Base-by-base conservation (phyloP, 1,140 invertebrate species). In the Apolygus lucorum region DNA sequence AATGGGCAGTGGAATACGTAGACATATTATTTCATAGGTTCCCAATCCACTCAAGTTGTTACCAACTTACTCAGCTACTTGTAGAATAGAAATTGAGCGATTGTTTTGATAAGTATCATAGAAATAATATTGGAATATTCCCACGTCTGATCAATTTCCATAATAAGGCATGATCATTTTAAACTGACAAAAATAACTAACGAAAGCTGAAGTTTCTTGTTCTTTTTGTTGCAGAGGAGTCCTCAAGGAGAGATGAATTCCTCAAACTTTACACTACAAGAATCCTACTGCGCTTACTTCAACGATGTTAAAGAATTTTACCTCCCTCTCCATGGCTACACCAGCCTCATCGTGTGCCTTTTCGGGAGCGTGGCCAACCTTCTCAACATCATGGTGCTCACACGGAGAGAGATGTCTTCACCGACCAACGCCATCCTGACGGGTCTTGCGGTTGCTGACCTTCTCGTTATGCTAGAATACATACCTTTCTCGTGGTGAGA, bases 351-450 rank as follows among this genome's bases (percentile, higher is more conserved):
- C 1, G 92, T 99, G 52, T 98, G 96, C 78, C 82, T 92, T 22
- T 90, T 96, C 75, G 96, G 96, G 52, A 92, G 92, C 1, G 84
- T 96, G 17, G 91, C 94, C 62, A 99, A 98, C 78, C 84, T 90
- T 0, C 84, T 98, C 68, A 99, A 97, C 80, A 95, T 99, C 49
- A 88, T 90, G n/a, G 94, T 99, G 2, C 81, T 99, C 24, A 95
- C 94, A 0, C 85, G 93, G 8, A 82, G 88, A 2, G 90, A 95
- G 76, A 96, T 97, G 93, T 80, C 83, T 62, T 91, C 93, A 1
- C 92, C 95, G 0, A 96, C 94, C 4, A 98, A 98, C 78, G 86
- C 88, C 62, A 94, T 93, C 75, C 82, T 89, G 1, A 95, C 92
- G 0, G 93, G 90, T 4, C 81, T 97, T n/a, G 95, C 95, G 0